Percentiles rank a stretch among this genome's conserved stretches.
Conservation (phyloP, 2,888 invertebrate genomes). For the Galerucella calmariensis region DNA sequence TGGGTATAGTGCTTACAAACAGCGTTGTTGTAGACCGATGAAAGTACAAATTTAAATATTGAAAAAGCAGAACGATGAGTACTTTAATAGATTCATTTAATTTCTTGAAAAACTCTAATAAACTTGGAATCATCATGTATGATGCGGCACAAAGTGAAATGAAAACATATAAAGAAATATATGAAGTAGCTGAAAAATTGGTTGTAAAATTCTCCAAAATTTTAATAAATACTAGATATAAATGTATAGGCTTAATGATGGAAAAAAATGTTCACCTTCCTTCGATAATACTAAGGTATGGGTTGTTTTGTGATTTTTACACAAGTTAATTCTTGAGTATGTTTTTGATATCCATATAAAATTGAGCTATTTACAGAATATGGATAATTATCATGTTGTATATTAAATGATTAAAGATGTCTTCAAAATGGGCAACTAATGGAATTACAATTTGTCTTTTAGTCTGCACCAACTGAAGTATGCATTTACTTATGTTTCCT, state of each 20-base stretch:
- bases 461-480: constrained; percentile 68
- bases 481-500: constrained; percentile 68
- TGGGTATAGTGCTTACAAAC: too few relatives aligned
- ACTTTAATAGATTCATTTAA: background rate
- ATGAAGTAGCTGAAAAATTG: constrained; percentile 1
- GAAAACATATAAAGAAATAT: constrained; percentile 1
- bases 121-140: background rate
- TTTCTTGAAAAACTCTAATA: background rate
- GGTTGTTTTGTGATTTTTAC: too few relatives aligned
- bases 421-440: background rate
- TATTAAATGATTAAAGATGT: background rate
- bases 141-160: background rate
- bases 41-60: too few relatives aligned
- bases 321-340: too few relatives aligned
- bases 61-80: background rate
- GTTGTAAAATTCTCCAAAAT: background rate
- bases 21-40: too few relatives aligned
- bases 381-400: too few relatives aligned
- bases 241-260: constrained; percentile 57
- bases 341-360: too few relatives aligned
- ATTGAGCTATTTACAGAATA: too few relatives aligned
- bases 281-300: constrained; percentile 69
- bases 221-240: background rate
- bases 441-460: constrained; percentile 49
- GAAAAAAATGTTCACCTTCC: constrained; percentile 68